phyloP scores from a whole-genome alignment of 2,113 vertebrate species.

The Nothocercus nigrocapillus region DNA sequence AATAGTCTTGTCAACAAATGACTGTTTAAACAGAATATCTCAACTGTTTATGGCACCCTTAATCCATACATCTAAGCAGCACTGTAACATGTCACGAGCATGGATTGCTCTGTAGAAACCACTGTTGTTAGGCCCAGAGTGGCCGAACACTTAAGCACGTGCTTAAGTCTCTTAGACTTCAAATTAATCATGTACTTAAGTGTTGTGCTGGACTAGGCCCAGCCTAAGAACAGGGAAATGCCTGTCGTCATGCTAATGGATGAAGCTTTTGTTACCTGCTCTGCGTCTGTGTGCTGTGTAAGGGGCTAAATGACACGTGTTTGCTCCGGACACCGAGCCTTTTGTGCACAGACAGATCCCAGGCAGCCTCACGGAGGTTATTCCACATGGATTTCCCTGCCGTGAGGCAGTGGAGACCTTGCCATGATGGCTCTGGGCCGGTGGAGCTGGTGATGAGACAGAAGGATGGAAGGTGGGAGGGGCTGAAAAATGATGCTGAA shows the following conservation, averaged over 20 bases:
- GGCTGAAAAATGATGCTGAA: background rate
- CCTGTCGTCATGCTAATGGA: conserved; percentile 47
- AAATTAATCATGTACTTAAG: conserved; percentile 68
- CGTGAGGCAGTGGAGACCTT: background rate
- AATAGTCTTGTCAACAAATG: conserved; percentile 75
- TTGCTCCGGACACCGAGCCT: background rate
- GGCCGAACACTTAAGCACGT: conserved; percentile 55
- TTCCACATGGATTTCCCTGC: background rate
- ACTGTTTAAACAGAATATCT: conserved; percentile 75
- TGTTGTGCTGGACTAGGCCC: background rate
- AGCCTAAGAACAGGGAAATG: conserved; percentile 40
- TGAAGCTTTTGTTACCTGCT: conserved; percentile 61
- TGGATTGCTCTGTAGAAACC: conserved; percentile 32
- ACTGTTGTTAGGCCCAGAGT: conserved; percentile 30
- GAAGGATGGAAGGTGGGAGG: background rate
- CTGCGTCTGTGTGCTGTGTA: background rate
- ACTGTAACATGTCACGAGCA: background rate
- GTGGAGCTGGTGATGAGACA: rapidly evolving
- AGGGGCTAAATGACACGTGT: background rate
- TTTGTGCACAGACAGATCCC: background rate
- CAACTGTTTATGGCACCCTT: conserved; percentile 66
- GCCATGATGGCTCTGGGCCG: background rate
- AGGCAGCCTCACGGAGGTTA: background rate
- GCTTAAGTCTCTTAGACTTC: conserved; percentile 70
- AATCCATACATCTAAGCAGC: conserved; percentile 58